Evolutionary conservation across 2,888 invertebrate species (phyloP).

Genomic region (Chaetogeoica ovagalla): DNA sequence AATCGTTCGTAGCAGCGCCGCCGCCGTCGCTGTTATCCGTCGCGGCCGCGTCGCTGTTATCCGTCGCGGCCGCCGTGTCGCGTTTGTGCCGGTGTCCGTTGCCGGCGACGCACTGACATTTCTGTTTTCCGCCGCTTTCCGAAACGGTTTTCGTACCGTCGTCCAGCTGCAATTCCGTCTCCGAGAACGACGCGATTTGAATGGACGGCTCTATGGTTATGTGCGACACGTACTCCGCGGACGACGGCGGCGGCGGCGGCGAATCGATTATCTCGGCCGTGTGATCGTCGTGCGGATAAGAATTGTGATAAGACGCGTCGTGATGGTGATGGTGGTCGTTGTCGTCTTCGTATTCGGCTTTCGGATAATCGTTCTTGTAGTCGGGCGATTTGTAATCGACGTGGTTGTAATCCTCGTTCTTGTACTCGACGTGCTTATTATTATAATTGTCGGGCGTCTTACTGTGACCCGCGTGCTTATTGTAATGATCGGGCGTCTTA

Average conservation of each 20-base stretch:
- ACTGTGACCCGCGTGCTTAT: not conserved
- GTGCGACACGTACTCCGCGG: slow-evolving; percentile 26
- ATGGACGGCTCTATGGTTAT: slow-evolving; percentile 51
- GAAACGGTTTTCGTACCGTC: slow-evolving; percentile 10
- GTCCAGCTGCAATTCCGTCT: slow-evolving; percentile 29
- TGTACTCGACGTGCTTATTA: slow-evolving; percentile 1
- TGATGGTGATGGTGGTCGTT: not conserved
- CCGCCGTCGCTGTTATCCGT: too few relatives aligned
- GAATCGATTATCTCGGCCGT: not conserved
- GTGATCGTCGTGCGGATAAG: slow-evolving; percentile 15
- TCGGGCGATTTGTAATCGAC: slow-evolving; percentile 12
- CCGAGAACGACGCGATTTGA: slow-evolving; percentile 51
- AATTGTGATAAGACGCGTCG: not conserved
- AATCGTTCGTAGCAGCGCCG: not conserved
- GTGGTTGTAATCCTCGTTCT: slow-evolving; percentile 20
- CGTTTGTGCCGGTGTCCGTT: slow-evolving; percentile 30
- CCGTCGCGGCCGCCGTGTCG: not conserved
- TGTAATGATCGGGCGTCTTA: not conserved
- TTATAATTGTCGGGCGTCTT: not conserved
- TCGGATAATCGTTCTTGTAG: slow-evolving; percentile 14
- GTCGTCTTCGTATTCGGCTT: not conserved
- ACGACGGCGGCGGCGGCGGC: not conserved
- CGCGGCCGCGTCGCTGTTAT: not conserved
- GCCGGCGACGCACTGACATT: slow-evolving; percentile 15
- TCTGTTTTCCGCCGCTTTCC: not conserved